phyloP scores from a whole-genome alignment of 2,113 vertebrate species.

The Oryzias woworae region DNA sequence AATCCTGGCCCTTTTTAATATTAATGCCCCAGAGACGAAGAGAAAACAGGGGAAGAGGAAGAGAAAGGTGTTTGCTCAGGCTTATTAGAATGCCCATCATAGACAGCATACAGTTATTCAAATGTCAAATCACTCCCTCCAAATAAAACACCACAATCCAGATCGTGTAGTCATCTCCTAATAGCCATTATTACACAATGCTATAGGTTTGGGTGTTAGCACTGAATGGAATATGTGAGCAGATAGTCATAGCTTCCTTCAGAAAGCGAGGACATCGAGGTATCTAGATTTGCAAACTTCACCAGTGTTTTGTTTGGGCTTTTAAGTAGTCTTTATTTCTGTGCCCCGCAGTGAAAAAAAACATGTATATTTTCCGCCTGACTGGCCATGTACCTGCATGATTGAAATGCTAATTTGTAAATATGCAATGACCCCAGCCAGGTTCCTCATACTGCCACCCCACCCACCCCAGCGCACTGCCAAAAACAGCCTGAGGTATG shows the following conservation, averaged over 20 bases:
- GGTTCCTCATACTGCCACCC: slow-evolving; percentile 47
- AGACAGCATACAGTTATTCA: slow-evolving; percentile 70
- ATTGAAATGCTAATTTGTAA: slow-evolving; percentile 83
- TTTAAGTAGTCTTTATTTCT: slow-evolving; percentile 46
- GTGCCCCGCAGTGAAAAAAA: slow-evolving; percentile 67
- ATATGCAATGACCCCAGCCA: slow-evolving; percentile 78
- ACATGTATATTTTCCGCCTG: slow-evolving; percentile 72
- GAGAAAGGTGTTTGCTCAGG: slow-evolving; percentile 64
- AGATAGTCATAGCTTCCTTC: slow-evolving; percentile 19
- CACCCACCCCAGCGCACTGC: slow-evolving; percentile 29
- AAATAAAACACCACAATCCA: slow-evolving; percentile 72
- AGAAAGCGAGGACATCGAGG: neutral
- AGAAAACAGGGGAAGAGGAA: slow-evolving; percentile 38
- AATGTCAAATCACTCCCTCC: slow-evolving; percentile 69
- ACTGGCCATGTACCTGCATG: slow-evolving; percentile 70
- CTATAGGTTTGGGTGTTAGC: slow-evolving; percentile 45
- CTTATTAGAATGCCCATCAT: slow-evolving; percentile 74
- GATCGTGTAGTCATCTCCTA: slow-evolving; percentile 67
- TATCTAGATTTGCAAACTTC: slow-evolving; percentile 24
- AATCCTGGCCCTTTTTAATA: slow-evolving; percentile 69
- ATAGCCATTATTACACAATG: slow-evolving; percentile 67
- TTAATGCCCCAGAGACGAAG: slow-evolving; percentile 65
- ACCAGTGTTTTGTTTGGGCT: slow-evolving; percentile 61
- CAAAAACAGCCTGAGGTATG: slow-evolving; percentile 76
- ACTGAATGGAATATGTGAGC: slow-evolving; percentile 20